Percentiles rank a stretch among this genome's conserved stretches.
Evolutionary conservation across 2,113 vertebrate genomes (phyloP).

Genomic region (Rhynchomys soricoides): DNA sequence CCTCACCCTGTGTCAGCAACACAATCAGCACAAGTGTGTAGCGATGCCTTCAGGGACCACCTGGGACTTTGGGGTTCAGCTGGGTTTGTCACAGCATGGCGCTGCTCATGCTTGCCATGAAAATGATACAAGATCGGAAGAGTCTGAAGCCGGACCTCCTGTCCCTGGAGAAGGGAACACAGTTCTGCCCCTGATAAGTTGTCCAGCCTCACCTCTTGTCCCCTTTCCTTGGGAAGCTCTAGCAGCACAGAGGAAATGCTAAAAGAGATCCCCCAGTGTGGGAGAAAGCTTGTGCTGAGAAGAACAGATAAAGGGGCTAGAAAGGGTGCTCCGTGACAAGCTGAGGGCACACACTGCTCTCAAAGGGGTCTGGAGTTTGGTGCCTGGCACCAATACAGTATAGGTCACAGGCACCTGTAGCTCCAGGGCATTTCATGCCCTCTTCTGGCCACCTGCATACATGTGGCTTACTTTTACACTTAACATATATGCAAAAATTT

Average conservation of each 20-base stretch:
- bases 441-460: not conserved
- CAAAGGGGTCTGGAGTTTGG: not conserved
- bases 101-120: not conserved
- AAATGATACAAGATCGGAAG: not conserved
- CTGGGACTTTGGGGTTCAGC: not conserved
- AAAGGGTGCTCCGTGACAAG: not conserved
- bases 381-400: accelerated
- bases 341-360: not conserved
- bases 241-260: not conserved
- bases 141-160: not conserved
- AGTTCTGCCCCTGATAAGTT: not conserved
- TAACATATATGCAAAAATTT: not conserved
- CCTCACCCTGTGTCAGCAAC: not conserved
- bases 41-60: not conserved
- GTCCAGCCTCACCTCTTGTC: accelerated
- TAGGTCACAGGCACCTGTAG: not conserved
- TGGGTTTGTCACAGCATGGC: not conserved
- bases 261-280: not conserved
- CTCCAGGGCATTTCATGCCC: not conserved
- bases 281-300: not conserved
- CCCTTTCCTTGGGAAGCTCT: not conserved
- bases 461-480: not conserved
- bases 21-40: not conserved
- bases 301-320: not conserved
- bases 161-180: not conserved